A percentile compares a stretch with the other conserved stretches of the same genome.
phyloP scores from a whole-genome alignment of 1,140 invertebrate species.

The Drosophila tropicalis region DNA sequence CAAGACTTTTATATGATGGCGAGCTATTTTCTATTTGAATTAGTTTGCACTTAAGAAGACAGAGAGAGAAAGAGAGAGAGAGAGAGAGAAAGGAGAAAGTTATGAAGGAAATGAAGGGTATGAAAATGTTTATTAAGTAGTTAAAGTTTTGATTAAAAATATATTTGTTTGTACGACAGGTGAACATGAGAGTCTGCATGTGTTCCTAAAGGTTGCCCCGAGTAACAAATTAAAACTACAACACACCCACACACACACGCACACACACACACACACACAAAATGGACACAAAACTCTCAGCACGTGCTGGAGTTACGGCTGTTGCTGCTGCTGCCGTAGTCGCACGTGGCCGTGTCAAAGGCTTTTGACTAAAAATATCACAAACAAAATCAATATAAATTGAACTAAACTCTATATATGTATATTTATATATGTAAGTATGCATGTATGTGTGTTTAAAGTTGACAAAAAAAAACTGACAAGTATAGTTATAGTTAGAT shows the following conservation, averaged over 20 bases:
- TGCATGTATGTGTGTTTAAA: constrained; percentile 13
- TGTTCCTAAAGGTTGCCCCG: constrained; percentile 2
- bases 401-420: constrained; percentile 1
- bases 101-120: neutral
- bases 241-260: neutral
- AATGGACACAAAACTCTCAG: neutral
- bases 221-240: constrained; percentile 6
- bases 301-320: neutral
- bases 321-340: neutral
- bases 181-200: constrained; percentile 7
- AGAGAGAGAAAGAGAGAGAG: neutral
- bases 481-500: constrained; percentile 2
- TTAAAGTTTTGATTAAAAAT: neutral
- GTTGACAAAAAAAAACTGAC: constrained; percentile 22
- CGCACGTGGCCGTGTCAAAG: neutral
- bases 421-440: neutral
- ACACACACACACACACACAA: too few relatives aligned
- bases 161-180: neutral
- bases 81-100: neutral
- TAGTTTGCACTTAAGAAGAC: constrained; percentile 66
- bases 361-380: constrained; percentile 5
- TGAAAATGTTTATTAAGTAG: constrained; percentile 6
- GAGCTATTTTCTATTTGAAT: constrained; percentile 74
- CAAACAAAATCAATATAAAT: constrained; percentile 12
- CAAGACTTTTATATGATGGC: constrained; percentile 75